Base-by-base conservation (phyloP, 2,888 invertebrate genomes). In the Agrilus cyanescens region DNA sequence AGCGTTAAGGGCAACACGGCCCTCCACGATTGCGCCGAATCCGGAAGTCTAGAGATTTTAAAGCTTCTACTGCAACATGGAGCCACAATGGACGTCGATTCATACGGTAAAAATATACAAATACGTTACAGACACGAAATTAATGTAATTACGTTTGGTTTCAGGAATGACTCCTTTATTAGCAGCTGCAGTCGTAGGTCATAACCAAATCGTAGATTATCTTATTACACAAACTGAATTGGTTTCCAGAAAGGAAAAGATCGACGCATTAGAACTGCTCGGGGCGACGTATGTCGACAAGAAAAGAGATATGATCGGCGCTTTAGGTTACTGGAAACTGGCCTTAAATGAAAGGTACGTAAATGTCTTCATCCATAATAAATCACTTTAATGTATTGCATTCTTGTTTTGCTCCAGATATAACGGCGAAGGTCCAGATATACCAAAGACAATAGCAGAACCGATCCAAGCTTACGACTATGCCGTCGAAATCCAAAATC, bases 271-370 rank as follows among this genome's bases (percentile, higher is more conserved):
- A 46, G 94, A 95, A 65, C 71, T 95, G 36, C 70, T 95, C 34
- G 95, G 95, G 4, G 91, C 95, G 3, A 95, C 95, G 0, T 94
- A 83, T 66, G 93, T 96, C n/a, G 96, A 96, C 67, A 94, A 94
- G 64, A 83, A 90, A 62, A 74, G 93, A 54, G 94, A 96, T 65
- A 90, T 94, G 85, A 80, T 89, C 45, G 85, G 85, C 32, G 94
- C 93, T 1, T 70, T 93, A 40, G 80, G 80, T 46, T 74, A 87
- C 46, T 96, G 96, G 96, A 85, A 85, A 60, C 76, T 84, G 55
- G 94, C 94, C 18, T 86, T 95, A 83, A 80, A 84, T 47, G 84
- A 89, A 59, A 82, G 90, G 83, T 83, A 82, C 90, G 83, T 83
- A 59, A 50, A 16, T 16, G 15, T 36, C 7, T 13, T 2, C 12